Evolutionary conservation across 2,888 invertebrate species (phyloP).

Genomic region (Archips crataeganus): DNA sequence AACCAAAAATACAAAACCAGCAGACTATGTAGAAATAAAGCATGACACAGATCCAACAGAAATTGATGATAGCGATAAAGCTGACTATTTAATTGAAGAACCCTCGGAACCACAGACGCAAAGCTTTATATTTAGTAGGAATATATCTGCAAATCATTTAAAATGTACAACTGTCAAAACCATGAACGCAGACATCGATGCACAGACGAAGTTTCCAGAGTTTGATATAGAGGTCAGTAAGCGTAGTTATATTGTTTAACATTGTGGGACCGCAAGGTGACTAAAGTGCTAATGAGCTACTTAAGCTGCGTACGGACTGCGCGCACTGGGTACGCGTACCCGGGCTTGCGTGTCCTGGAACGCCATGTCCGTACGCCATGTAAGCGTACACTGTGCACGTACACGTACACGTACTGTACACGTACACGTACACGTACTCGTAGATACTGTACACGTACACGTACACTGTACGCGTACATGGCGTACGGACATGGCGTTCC

Average conservation of each 20-base stretch:
- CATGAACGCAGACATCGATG: slow-evolving; percentile 63
- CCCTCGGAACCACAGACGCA: slow-evolving; percentile 45
- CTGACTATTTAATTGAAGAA: slow-evolving; percentile 65
- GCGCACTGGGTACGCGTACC: too few relatives aligned
- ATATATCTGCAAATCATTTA: slow-evolving; percentile 51
- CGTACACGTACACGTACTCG: too few relatives aligned
- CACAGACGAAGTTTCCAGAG: slow-evolving; percentile 62
- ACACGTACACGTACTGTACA: too few relatives aligned
- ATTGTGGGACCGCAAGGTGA: neutral
- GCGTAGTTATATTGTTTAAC: neutral
- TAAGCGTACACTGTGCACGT: too few relatives aligned
- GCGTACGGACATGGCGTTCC: too few relatives aligned
- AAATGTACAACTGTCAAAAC: slow-evolving; percentile 57
- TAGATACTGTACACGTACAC: too few relatives aligned
- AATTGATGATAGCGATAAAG: slow-evolving; percentile 53
- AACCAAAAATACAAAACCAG: slow-evolving; percentile 37
- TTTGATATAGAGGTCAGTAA: slow-evolving; percentile 72
- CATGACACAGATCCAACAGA: slow-evolving; percentile 39
- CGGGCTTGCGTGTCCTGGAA: too few relatives aligned
- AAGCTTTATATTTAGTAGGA: slow-evolving; percentile 54
- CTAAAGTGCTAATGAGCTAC: too few relatives aligned
- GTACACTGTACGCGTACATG: too few relatives aligned
- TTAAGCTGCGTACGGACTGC: too few relatives aligned
- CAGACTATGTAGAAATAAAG: slow-evolving; percentile 10
- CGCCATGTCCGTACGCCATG: too few relatives aligned